Conservation (phyloP, 2,797 vertebrate species). For the Cyclopterus lumpus region DNA sequence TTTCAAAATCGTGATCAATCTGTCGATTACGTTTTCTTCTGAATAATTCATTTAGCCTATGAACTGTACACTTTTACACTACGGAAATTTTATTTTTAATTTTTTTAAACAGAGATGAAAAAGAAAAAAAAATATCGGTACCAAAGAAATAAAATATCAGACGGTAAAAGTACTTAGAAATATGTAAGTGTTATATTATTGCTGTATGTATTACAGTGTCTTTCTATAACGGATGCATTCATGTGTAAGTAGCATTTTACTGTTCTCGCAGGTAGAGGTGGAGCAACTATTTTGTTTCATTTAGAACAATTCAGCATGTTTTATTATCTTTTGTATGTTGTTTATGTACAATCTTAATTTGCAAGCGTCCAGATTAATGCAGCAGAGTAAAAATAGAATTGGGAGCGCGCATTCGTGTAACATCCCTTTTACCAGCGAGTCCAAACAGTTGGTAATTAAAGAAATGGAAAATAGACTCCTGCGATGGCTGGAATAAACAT, state of each 20-base stretch:
- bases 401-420: slow-evolving; percentile 21
- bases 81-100: no score
- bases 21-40: not conserved
- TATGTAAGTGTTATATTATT: not conserved
- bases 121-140: not conserved
- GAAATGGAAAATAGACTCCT: slow-evolving; percentile 42
- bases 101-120: not conserved
- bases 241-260: not conserved
- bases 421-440: slow-evolving; percentile 19
- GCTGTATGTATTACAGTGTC: not conserved
- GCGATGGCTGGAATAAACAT: slow-evolving; percentile 54
- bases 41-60: not conserved
- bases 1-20: slow-evolving; percentile 9
- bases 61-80: not conserved
- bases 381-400: not conserved
- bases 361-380: not conserved
- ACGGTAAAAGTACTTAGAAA: not conserved
- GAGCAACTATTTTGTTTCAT: not conserved
- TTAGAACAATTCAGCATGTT: not conserved
- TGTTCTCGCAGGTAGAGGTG: not conserved
- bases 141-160: no score
- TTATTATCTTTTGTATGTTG: not conserved
- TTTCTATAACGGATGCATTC: not conserved
- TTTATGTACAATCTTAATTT: not conserved
- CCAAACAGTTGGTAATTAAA: slow-evolving; percentile 36